phyloP scores from a whole-genome alignment of 1,140 invertebrate species.

The Nymphalis io region DNA sequence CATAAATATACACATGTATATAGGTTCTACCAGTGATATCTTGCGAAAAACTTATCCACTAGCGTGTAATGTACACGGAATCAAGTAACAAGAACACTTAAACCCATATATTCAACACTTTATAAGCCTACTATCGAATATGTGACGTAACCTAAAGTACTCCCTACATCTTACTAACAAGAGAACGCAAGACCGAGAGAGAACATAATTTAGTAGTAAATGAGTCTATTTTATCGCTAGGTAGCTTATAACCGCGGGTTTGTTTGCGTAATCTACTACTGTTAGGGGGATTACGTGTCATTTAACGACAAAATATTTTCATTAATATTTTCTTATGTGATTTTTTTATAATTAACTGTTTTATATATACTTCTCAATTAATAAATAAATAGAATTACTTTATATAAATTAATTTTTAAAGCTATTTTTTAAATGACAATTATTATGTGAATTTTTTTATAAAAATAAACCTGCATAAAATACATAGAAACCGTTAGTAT shows the following conservation, averaged over 20 bases:
- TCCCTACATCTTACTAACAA: conserved; percentile 17
- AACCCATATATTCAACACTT: conserved; percentile 11
- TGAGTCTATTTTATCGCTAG: conserved; percentile 12
- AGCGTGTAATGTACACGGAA: neutral
- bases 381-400: too few species aligned
- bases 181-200: neutral
- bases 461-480: too few species aligned
- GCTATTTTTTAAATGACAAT: too few species aligned
- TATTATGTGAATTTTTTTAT: too few species aligned
- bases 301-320: neutral
- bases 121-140: conserved; percentile 12
- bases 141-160: conserved; percentile 14
- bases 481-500: too few species aligned
- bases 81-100: conserved; percentile 6
- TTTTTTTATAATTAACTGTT: too few species aligned
- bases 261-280: neutral
- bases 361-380: too few species aligned
- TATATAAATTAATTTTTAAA: too few species aligned
- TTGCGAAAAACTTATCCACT: neutral
- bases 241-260: conserved; percentile 13
- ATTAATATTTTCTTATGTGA: neutral
- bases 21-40: neutral
- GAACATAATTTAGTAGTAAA: conserved; percentile 23
- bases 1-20: too few species aligned
- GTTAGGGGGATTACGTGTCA: neutral